Conservation (phyloP, 2,113 vertebrate genomes). For the Orcinus orca region DNA sequence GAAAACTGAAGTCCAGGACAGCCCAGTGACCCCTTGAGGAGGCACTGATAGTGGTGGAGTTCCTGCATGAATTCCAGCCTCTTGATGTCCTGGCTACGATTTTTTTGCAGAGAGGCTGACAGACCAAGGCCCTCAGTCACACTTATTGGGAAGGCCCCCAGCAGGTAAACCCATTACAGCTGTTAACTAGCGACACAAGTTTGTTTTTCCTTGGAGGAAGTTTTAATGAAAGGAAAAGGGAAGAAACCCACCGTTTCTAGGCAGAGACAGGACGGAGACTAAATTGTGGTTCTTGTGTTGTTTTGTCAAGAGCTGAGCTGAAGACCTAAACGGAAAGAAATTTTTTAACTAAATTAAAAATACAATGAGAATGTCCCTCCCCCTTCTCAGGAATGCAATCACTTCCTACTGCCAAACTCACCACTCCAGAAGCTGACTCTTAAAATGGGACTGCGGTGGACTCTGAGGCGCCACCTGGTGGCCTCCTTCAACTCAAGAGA, state of each 20-base stretch:
- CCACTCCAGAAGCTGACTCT: neutral
- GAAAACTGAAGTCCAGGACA: neutral
- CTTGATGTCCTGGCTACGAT: neutral
- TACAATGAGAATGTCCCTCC: neutral
- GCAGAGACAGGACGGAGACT: neutral
- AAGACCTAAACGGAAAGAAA: neutral
- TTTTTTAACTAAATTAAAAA: neutral
- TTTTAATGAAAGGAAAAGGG: neutral
- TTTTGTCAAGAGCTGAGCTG: neutral
- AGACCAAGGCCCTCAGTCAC: neutral
- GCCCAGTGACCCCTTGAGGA: too few relatives aligned
- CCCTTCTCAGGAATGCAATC: neutral
- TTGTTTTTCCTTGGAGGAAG: neutral
- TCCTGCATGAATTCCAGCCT: neutral
- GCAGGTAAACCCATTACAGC: neutral
- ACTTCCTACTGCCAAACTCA: neutral
- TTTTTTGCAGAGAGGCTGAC: neutral
- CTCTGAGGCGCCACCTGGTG: constrained; percentile 69
- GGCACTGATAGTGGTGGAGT: neutral
- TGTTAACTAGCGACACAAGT: neutral
- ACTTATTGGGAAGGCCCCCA: neutral
- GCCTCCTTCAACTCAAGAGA: neutral
- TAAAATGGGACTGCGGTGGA: neutral
- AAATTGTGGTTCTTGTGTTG: neutral
- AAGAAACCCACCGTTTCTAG: neutral